Base-by-base conservation (phyloP, 64 coral and sea anemone species). In the Trachythela sp. region DNA sequence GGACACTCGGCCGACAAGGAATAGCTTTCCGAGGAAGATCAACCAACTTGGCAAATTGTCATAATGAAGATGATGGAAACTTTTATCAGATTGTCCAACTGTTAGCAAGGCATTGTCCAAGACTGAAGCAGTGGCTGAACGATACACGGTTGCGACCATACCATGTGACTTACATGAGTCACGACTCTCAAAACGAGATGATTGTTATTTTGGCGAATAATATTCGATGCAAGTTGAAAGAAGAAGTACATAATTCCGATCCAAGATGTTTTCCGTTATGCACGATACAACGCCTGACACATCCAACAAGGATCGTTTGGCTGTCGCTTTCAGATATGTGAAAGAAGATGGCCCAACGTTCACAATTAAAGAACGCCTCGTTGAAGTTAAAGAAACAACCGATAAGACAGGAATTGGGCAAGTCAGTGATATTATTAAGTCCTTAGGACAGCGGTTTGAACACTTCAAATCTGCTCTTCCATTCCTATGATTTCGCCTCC, bases 11-110 rank as follows among this genome's bases (percentile, higher is more conserved):
- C 37, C 31, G 49, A 40, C 86, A 87, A 36, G 86, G 86, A 32
- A 34, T 87, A 20, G 86, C 86, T 58, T 87, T 87, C 54, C 50
- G 52, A 37, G 50, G 48, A 0, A 34, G 18, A 32, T 34, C 86
- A 59, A 36, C 50, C 26, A 50, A 60, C 17, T 20, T n/a, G n/a
- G n/a, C 41, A 35, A 48, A 14, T 35, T 15, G 36, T 6, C 13
- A 52, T 0, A 10, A 52, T 10, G 49, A 8, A 1, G 49, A 52
- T 15, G 49, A 52, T 15, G 54, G 86, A 24, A 87, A 87, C 34
- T 87, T 87, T 38, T 64, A 64, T 87, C 29, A 64, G 8, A 87
- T 87, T 38, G 86, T 87, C 40, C 48, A 87, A 59, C 86, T 87
- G 31, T 27, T 87, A 64, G 31, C 86, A 87, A 54, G 86, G 48